Percentiles rank a stretch among this genome's conserved stretches.
These are phyloP conservation scores for Vombatus ursinus DNA, from an alignment of 2,113 vertebrate species.

Conservation along the genomic window DNA sequence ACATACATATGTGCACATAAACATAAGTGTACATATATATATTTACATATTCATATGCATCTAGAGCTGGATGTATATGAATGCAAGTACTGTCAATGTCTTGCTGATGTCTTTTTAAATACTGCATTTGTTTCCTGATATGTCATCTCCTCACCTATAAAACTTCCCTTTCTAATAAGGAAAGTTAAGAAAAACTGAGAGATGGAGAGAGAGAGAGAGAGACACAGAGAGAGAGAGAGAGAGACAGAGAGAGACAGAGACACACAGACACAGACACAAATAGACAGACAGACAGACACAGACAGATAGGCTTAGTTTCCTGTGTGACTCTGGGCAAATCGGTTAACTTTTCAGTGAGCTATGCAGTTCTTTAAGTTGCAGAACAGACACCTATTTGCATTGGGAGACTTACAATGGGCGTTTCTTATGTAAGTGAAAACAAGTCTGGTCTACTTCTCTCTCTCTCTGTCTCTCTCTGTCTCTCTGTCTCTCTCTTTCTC, in stretches of 20 bases:
- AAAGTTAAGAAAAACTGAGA: neutral
- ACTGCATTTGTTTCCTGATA: neutral
- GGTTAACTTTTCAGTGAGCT: neutral
- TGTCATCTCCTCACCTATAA: neutral
- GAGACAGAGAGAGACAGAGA: rapidly evolving
- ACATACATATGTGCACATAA: neutral
- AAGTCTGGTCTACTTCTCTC: neutral
- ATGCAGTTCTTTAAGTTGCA: neutral
- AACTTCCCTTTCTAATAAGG: neutral
- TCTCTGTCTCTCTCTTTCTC: neutral
- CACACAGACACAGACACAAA: neutral
- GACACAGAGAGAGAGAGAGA: neutral
- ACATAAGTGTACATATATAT: neutral
- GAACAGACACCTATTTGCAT: neutral
- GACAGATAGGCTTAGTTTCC: neutral
- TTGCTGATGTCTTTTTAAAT: neutral
- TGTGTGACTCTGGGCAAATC: neutral
- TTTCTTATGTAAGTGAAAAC: neutral
- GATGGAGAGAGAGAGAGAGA: neutral
- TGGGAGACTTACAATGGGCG: neutral
- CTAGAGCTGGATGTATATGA: neutral
- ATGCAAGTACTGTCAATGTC: neutral
- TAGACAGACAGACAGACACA: neutral
- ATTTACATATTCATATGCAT: neutral
- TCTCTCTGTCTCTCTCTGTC: neutral